These are phyloP conservation scores for Adela reaumurella DNA, from an alignment of 2,888 invertebrate species.

Conservation along the genomic window DNA sequence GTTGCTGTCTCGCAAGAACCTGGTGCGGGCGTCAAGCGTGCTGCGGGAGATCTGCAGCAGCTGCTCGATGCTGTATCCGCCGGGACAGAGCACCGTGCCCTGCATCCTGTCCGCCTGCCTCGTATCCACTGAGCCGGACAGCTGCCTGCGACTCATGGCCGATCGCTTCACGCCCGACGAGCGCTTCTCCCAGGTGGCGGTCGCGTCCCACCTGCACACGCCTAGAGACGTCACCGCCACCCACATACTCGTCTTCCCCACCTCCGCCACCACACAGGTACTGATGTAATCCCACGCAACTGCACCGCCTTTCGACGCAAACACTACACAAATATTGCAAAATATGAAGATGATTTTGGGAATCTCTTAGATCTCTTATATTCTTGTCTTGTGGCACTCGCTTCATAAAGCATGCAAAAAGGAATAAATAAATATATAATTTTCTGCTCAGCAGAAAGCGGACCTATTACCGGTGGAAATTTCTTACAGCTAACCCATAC, in stretches of 20 bases:
- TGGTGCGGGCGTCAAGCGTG: constrained; percentile 81
- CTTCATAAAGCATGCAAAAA: too few relatives aligned
- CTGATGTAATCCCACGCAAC: too few relatives aligned
- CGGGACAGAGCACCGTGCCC: constrained; percentile 62
- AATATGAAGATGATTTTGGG: too few relatives aligned
- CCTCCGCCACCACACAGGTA: constrained; percentile 90
- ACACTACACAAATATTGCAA: too few relatives aligned
- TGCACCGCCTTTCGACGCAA: too few relatives aligned
- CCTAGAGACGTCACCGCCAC: constrained; percentile 96
- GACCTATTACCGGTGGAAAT: too few relatives aligned
- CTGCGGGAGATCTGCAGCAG: constrained; percentile 88
- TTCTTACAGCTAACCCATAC: too few relatives aligned
- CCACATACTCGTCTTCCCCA: constrained; percentile 98
- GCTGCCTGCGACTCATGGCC: constrained; percentile 84
- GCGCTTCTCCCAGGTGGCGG: constrained; percentile 81
- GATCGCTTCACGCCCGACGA: constrained; percentile 96
- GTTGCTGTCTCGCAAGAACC: constrained; percentile 85
- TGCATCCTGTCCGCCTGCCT: constrained; percentile 97
- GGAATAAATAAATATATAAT: too few relatives aligned
- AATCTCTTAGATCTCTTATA: too few relatives aligned
- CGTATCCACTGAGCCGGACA: constrained; percentile 91
- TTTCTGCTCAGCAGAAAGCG: too few relatives aligned
- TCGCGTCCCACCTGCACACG: constrained; percentile 87
- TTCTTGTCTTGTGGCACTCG: too few relatives aligned
- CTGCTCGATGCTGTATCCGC: constrained; percentile 78